Base-by-base conservation (phyloP, 2,888 invertebrate genomes). In the Eristalis pertinax region DNA sequence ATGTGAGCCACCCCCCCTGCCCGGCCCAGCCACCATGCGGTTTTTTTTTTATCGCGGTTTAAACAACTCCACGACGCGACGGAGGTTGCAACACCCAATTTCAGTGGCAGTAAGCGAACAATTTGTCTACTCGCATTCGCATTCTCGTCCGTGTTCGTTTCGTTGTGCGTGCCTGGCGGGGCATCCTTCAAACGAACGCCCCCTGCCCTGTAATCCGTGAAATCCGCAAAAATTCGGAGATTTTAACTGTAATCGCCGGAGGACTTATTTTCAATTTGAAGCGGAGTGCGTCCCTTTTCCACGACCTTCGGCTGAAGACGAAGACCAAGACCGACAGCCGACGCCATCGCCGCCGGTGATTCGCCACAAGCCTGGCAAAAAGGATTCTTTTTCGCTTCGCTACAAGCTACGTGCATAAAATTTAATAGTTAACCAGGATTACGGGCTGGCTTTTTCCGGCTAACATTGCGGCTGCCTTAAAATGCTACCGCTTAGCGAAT, bases 191-290 rank as follows among this genome's bases (percentile, higher is more conserved):
- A 65, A 41, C n/a, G 65, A 24, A 38, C 43, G 4, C 1, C 24
- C 26, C 50, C 7, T 15, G 13, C 13, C 60, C 32, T n/a, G 60
- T 67, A 73, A 72, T 79, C 72, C 65, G 60, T 58, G 32, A 67
- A 63, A 74, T 65, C 80, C 63, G 62, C 38, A 69, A 64, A 74
- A 81, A 35, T 81, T 41, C 74, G 5, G 35, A 62, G 63, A 80
- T 80, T 80, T 74, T 56, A 67, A 74, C 62, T 63, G 73, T 69
- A 74, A 80, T 74, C 80, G 74, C 68, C 68, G n/a, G 38, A 64
- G 69, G 68, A 81, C 81, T 75, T 69, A 75, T 64, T 81, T 81
- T 81, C 69, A 81, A 81, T 75, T 81, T 81, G 32, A 19, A 58
- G 56, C 22, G 4, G 38, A n/a, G 22, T 4, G 19, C 38, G 64